Conservation (phyloP, 2,888 invertebrate genomes). For the Tinea trinotella region DNA sequence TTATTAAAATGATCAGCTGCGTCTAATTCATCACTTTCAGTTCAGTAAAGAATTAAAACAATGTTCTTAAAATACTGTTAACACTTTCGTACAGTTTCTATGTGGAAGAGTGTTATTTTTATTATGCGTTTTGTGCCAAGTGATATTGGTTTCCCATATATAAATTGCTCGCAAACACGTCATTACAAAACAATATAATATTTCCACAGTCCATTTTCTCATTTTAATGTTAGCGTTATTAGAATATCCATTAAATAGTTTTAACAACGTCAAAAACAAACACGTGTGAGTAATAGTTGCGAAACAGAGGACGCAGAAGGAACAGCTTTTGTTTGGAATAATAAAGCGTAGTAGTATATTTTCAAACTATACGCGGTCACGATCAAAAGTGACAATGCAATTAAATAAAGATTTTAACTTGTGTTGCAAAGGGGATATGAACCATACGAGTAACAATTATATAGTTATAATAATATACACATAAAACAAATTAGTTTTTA, state of each 20-base stretch:
- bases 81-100: conserved; percentile 6
- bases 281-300: too few relatives aligned
- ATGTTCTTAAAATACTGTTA: conserved; percentile 1
- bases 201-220: neutral
- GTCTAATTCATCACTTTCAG: neutral
- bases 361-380: too few relatives aligned
- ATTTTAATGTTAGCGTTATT: neutral
- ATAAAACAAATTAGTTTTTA: too few relatives aligned
- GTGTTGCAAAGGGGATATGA: too few relatives aligned
- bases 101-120: conserved; percentile 6
- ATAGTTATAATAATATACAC: too few relatives aligned
- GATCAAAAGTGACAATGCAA: too few relatives aligned
- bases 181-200: neutral
- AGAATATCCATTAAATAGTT: neutral
- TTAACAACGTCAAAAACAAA: neutral
- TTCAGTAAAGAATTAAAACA: neutral
- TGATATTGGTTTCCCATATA: conserved; percentile 8
- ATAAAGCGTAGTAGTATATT: too few relatives aligned
- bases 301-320: too few relatives aligned
- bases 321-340: too few relatives aligned
- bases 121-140: neutral
- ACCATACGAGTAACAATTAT: too few relatives aligned
- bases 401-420: too few relatives aligned
- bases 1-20: neutral
- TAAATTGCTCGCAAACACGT: conserved; percentile 4